A percentile compares a stretch with the other conserved stretches of the same genome.
These are phyloP conservation scores for Gobionotothen gibberifrons DNA, from an alignment of 2,797 vertebrate species.

Conservation along the genomic window DNA sequence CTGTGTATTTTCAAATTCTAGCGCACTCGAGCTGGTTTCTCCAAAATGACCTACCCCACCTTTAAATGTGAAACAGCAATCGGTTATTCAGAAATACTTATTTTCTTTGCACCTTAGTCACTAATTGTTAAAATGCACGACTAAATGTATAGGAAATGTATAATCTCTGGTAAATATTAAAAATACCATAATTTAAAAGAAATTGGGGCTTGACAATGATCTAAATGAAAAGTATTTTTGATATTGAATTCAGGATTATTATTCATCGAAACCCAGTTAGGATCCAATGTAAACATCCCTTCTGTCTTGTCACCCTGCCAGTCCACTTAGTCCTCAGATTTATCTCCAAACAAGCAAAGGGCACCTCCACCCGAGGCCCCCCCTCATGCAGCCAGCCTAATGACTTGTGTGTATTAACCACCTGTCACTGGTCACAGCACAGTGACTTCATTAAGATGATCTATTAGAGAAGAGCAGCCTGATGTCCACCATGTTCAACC, in stretches of 20 bases:
- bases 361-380: slow-evolving; percentile 41
- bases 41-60: too few species aligned
- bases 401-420: slow-evolving; percentile 75
- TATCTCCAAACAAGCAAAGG: slow-evolving; percentile 65
- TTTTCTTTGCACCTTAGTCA: neutral
- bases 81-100: too few species aligned
- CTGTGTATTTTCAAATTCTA: too few species aligned
- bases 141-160: too few species aligned
- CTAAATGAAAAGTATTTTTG: neutral
- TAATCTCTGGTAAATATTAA: neutral
- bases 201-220: too few species aligned
- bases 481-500: slow-evolving; percentile 45
- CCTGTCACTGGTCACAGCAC: slow-evolving; percentile 48
- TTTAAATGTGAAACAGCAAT: too few species aligned
- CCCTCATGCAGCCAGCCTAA: slow-evolving; percentile 56
- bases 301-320: slow-evolving; percentile 47
- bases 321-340: slow-evolving; percentile 73
- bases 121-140: neutral
- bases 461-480: slow-evolving; percentile 48
- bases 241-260: neutral
- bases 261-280: neutral
- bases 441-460: slow-evolving; percentile 78
- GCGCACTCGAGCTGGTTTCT: too few species aligned
- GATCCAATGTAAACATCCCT: slow-evolving; percentile 1
- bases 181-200: neutral